Conservation (phyloP, 2,888 invertebrate species). For the Embidobia sp. region DNA sequence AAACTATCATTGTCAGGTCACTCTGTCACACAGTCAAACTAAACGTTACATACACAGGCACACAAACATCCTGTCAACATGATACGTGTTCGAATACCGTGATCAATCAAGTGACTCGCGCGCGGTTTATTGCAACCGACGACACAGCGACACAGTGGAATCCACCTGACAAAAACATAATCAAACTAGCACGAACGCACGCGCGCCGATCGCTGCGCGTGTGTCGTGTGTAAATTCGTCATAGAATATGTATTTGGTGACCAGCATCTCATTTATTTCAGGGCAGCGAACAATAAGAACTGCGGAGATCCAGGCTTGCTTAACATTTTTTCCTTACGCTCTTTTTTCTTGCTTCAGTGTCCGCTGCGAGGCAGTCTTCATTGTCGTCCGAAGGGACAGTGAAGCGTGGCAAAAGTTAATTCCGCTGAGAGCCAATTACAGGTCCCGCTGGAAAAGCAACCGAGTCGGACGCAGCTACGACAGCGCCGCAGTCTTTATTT, state of each 20-base stretch:
- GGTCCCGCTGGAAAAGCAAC: constrained; percentile 47
- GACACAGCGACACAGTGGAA: constrained; percentile 63
- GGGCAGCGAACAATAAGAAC: constrained; percentile 55
- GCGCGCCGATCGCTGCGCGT: not conserved
- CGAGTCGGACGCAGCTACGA: constrained; percentile 35
- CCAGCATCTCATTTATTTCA: constrained; percentile 65
- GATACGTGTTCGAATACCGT: not conserved
- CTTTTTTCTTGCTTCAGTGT: constrained; percentile 47
- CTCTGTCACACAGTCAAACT: too few relatives aligned
- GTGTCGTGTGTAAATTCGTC: constrained; percentile 32
- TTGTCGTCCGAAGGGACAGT: constrained; percentile 51
- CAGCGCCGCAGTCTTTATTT: constrained; percentile 30
- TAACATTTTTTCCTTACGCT: constrained; percentile 44
- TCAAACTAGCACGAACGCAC: not conserved
- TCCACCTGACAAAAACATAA: constrained; percentile 59
- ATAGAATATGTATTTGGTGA: constrained; percentile 53
- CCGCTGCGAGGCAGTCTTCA: too few relatives aligned
- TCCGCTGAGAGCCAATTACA: constrained; percentile 68
- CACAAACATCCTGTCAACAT: too few relatives aligned
- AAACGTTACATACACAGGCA: too few relatives aligned
- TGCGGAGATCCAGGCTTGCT: constrained; percentile 51
- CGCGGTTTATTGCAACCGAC: constrained; percentile 29
- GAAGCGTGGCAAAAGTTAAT: constrained; percentile 56
- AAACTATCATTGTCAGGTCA: not conserved
- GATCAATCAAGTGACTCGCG: too few relatives aligned